phyloP scores from a whole-genome alignment of 2,888 invertebrate species.

The Diploptera punctata region DNA sequence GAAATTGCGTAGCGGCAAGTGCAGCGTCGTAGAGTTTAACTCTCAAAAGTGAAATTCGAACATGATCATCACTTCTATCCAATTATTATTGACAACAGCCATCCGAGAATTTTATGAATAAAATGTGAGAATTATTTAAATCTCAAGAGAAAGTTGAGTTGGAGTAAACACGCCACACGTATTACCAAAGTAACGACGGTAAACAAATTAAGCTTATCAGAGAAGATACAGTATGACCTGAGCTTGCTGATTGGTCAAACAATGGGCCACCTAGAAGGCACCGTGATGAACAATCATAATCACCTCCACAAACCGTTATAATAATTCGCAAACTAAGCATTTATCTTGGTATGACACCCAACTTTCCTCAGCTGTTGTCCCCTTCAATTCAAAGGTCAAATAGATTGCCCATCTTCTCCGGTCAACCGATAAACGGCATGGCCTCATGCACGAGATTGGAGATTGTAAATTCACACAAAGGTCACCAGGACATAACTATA shows the following conservation, averaged over 20 bases:
- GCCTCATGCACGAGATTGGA: neutral
- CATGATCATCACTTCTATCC: no score
- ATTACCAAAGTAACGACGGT: neutral
- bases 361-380: constrained; percentile 1
- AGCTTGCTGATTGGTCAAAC: neutral
- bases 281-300: neutral
- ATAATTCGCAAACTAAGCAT: neutral
- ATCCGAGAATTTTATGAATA: no score
- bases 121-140: no score
- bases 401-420: neutral
- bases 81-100: no score
- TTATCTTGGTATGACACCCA: neutral
- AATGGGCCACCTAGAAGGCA: constrained; percentile 8
- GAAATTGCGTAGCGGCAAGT: no score
- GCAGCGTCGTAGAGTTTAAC: no score
- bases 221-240: neutral
- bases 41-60: no score
- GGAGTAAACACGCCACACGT: no score
- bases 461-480: neutral
- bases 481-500: neutral
- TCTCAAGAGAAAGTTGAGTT: no score
- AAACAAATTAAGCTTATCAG: neutral
- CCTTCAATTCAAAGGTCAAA: neutral
- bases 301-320: neutral
- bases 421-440: neutral